Conservation (phyloP, 2,888 invertebrate species). For the Elysia crispata region DNA sequence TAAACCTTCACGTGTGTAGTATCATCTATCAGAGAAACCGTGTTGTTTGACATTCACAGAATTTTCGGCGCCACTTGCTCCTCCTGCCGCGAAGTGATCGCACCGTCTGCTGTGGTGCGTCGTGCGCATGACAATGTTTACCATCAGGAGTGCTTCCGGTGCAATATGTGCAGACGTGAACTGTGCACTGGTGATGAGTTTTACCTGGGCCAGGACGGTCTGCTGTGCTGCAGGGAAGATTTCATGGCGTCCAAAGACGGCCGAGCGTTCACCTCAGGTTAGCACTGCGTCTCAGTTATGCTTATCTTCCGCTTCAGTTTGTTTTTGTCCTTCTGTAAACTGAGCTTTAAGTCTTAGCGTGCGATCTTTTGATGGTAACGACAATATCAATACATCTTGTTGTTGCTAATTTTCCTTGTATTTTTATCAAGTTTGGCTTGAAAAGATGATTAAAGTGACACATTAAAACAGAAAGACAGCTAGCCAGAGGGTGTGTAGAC, state of each 20-base stretch:
- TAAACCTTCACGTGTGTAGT: background rate
- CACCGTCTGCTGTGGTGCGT: slow-evolving; percentile 95
- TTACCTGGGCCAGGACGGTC: slow-evolving; percentile 97
- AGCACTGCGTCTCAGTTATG: too few species aligned
- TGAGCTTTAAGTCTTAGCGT: too few species aligned
- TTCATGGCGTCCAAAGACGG: slow-evolving; percentile 82
- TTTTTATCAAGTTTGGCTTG: too few species aligned
- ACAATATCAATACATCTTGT: too few species aligned
- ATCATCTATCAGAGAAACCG: background rate
- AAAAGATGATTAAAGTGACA: too few species aligned
- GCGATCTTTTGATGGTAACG: too few species aligned
- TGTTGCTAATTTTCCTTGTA: too few species aligned
- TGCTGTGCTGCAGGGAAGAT: slow-evolving; percentile 96
- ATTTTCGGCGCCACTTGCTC: slow-evolving; percentile 98
- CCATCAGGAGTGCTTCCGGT: slow-evolving; percentile 78
- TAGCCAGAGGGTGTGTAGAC: too few species aligned
- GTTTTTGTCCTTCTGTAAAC: too few species aligned
- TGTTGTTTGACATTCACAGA: too few species aligned
- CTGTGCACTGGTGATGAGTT: slow-evolving; percentile 98
- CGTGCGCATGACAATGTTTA: slow-evolving; percentile 95
- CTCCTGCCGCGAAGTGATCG: slow-evolving; percentile 95
- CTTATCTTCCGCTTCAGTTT: too few species aligned
- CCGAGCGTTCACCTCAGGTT: background rate
- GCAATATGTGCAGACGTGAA: slow-evolving; percentile 86
- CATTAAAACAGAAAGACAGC: too few species aligned